Percentiles rank a stretch among this genome's conserved stretches.
phyloP scores from a whole-genome alignment of 2,888 invertebrate genomes.

The Lucinisca nassula region DNA sequence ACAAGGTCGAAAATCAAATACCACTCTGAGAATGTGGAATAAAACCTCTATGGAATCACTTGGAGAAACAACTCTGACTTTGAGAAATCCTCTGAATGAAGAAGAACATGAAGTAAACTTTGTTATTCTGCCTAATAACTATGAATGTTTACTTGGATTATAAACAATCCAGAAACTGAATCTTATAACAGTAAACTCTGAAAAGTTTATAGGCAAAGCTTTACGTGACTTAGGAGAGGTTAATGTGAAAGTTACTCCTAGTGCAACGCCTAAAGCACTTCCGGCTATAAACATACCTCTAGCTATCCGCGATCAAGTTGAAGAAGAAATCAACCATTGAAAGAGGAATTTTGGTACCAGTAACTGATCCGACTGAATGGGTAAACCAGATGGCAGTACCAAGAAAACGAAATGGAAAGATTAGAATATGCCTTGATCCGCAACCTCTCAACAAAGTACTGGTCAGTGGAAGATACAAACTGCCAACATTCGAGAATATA shows the following conservation, averaged over 20 bases:
- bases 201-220: slow-evolving; percentile 35
- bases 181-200: slow-evolving; percentile 33
- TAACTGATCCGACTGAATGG: slow-evolving; percentile 36
- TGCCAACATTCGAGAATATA: slow-evolving; percentile 68
- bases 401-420: slow-evolving; percentile 34
- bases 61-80: slow-evolving; percentile 43
- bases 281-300: slow-evolving; percentile 43
- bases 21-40: slow-evolving; percentile 56
- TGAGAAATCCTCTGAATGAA: slow-evolving; percentile 52
- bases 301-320: slow-evolving; percentile 27
- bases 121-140: slow-evolving; percentile 32
- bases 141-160: slow-evolving; percentile 25
- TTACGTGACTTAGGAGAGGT: slow-evolving; percentile 29
- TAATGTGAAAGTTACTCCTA: not conserved
- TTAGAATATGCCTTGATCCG: slow-evolving; percentile 62
- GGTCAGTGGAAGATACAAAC: slow-evolving; percentile 51
- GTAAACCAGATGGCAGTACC: slow-evolving; percentile 55
- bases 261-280: slow-evolving; percentile 23
- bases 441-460: slow-evolving; percentile 65
- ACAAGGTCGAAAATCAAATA: slow-evolving; percentile 17
- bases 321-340: slow-evolving; percentile 32
- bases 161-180: slow-evolving; percentile 28
- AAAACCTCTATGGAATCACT: slow-evolving; percentile 38
- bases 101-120: slow-evolving; percentile 14
- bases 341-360: slow-evolving; percentile 29